Percentiles rank a stretch among this genome's conserved stretches.
phyloP scores from a whole-genome alignment of 2,888 invertebrate species.

The Napeogenes inachia region DNA sequence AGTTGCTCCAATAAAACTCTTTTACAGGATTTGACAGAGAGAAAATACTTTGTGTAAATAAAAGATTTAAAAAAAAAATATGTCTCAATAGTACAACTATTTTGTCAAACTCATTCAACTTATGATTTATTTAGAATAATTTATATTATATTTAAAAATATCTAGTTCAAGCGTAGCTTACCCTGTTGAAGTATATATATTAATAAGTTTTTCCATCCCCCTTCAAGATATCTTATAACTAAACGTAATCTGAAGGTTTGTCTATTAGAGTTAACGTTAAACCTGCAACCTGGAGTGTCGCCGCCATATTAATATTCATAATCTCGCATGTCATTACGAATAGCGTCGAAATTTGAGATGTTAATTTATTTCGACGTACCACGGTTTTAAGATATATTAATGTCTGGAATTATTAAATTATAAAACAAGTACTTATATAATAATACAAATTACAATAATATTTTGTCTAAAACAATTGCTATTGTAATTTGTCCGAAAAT shows the following conservation, averaged over 20 bases:
- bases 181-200: too few relatives aligned
- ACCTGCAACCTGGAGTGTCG: slow-evolving; percentile 59
- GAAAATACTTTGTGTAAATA: background rate
- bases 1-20: background rate
- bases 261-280: slow-evolving; percentile 63
- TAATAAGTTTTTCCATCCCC: too few relatives aligned
- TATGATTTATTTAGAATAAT: too few relatives aligned
- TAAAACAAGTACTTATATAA: background rate
- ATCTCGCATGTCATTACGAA: slow-evolving; percentile 41
- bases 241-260: slow-evolving; percentile 45
- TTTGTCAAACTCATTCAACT: too few relatives aligned
- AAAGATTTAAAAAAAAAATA: too few relatives aligned
- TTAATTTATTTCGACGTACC: slow-evolving; percentile 44
- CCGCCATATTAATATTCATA: slow-evolving; percentile 69
- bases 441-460: background rate
- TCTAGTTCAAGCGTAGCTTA: too few relatives aligned
- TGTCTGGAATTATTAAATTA: slow-evolving; percentile 8
- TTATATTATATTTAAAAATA: too few relatives aligned
- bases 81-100: too few relatives aligned
- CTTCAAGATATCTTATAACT: slow-evolving; percentile 19
- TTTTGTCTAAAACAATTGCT: too few relatives aligned
- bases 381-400: slow-evolving; percentile 17
- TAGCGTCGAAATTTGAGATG: slow-evolving; percentile 40
- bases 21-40: background rate
- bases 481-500: too few relatives aligned